Base-by-base conservation (phyloP, 2,113 vertebrate genomes). In the Podarcis cretensis region DNA sequence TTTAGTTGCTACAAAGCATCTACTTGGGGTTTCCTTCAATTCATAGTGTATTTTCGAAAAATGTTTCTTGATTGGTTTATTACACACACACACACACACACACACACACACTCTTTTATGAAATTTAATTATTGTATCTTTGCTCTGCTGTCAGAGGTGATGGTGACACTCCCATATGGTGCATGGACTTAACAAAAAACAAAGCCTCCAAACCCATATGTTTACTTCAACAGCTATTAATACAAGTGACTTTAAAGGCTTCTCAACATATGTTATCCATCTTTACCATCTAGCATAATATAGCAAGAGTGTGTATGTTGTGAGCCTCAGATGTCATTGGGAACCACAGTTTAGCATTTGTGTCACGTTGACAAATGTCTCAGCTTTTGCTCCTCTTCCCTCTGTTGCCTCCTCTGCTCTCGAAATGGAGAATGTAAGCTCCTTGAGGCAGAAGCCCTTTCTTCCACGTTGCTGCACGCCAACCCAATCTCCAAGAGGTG, bases 111-210 rank as follows among this genome's bases (percentile, higher is more conserved):
- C 25, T 40, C 25, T 81, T 43, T 81, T 81, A 25, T 73, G 69
- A 87, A 87, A 81, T 87, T 59, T 57, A 87, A 87, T 87, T 81
- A 87, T 37, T 63, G 68, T 81, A 87, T 87, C 86, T 81, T 78
- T 54, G 73, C n/a, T 73, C 48, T 9, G 66, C 66, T 87, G 66
- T 81, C 86, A 87, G 78, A 73, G 66, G 77, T 87, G 78, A 57
- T 73, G 66, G 66, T 74, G 16, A 81, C 48, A 35, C 43, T 74
- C 86, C 32, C 86, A 81, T 68, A 81, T 73, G 86, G 78, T 54
- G 43, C 86, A 54, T 59, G 66, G 66, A 37, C 8, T 40, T 40
- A 81, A 73, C 32, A 20, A 37, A 57, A 35, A 37, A 57, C 23
- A 87, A 73, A 35, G 43, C 68, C 68, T 81, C 43, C 48, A 73